phyloP scores from a whole-genome alignment of 2,888 invertebrate species.

The Rhamphomyia laevipes region DNA sequence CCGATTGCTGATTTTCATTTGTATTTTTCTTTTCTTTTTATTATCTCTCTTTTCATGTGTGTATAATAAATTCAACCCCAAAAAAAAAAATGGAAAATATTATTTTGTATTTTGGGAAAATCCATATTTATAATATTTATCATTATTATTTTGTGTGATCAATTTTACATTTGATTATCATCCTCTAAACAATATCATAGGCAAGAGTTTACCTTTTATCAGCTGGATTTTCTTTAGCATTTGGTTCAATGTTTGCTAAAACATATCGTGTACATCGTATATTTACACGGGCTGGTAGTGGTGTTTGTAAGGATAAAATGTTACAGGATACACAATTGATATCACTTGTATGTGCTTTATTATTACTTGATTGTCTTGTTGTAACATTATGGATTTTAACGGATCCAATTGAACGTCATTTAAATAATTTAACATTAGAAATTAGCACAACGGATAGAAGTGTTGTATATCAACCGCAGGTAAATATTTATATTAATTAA shows the following conservation, averaged over 20 bases:
- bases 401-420: conserved; percentile 78
- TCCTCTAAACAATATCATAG: conserved; percentile 40
- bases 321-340: conserved; percentile 84
- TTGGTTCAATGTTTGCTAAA: conserved; percentile 92
- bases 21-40: neutral
- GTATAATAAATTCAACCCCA: no score
- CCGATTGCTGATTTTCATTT: neutral
- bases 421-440: conserved; percentile 71
- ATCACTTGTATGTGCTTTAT: conserved; percentile 66
- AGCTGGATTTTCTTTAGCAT: conserved; percentile 82
- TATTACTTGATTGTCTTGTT: conserved; percentile 71
- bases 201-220: conserved; percentile 77
- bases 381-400: conserved; percentile 73
- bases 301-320: conserved; percentile 78
- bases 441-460: conserved; percentile 65
- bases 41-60: neutral
- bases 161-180: no score
- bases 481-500: conserved; percentile 31
- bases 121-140: neutral
- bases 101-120: neutral
- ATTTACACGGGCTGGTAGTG: conserved; percentile 74
- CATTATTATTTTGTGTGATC: neutral
- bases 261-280: conserved; percentile 86
- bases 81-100: conserved; percentile 18
- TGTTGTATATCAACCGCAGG: conserved; percentile 77